A percentile compares a stretch with the other conserved stretches of the same genome.
Evolutionary conservation across 2,797 vertebrate genomes (phyloP).

Genomic region (Pangasius larnaudii): DNA sequence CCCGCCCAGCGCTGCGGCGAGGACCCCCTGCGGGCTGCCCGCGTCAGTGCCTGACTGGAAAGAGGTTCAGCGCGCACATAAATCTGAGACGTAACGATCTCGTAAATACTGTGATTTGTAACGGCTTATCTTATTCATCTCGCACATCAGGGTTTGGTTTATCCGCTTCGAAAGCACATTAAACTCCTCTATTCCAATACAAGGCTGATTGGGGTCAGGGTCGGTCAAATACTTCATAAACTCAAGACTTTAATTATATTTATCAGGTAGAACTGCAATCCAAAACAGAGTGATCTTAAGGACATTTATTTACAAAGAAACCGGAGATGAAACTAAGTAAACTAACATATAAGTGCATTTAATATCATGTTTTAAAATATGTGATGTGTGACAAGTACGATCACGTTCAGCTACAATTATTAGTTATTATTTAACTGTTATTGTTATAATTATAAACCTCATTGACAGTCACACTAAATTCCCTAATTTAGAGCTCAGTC

Average conservation of each 20-base stretch:
- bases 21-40: conserved; percentile 14
- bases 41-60: conserved; percentile 18
- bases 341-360: background rate
- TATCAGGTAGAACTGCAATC: background rate
- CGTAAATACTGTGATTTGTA: background rate
- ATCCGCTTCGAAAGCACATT: background rate
- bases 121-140: background rate
- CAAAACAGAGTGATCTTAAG: background rate
- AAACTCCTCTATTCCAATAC: background rate
- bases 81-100: background rate
- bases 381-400: background rate
- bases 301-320: background rate
- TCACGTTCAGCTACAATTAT: background rate
- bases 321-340: background rate
- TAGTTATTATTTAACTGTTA: background rate
- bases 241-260: background rate
- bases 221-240: background rate
- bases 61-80: background rate
- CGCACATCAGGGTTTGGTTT: background rate
- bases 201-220: too few relatives aligned
- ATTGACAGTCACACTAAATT: background rate
- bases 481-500: background rate
- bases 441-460: background rate
- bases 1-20: conserved; percentile 12
- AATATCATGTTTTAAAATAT: background rate